These are phyloP conservation scores for Hirundichthys speculiger DNA, from an alignment of 2,113 vertebrate genomes.

Conservation along the genomic window DNA sequence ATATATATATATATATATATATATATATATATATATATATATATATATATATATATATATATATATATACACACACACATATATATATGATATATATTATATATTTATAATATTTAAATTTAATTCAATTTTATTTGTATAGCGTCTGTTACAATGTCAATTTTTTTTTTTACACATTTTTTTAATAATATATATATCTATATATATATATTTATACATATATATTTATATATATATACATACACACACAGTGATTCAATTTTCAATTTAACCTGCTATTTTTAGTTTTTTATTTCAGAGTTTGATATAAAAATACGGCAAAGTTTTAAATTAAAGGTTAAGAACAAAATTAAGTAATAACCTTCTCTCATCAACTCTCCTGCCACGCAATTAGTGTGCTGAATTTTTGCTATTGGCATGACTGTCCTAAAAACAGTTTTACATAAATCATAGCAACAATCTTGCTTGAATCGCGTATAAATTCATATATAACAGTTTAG, in stretches of 20 bases:
- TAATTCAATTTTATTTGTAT: no score
- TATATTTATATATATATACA: neutral
- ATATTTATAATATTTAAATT: neutral
- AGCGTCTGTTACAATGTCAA: no score
- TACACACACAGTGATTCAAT: no score
- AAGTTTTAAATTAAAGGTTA: slow-evolving; percentile 1
- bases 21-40: no score
- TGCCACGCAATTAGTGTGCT: no score
- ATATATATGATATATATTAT: neutral
- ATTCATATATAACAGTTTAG: slow-evolving; percentile 31
- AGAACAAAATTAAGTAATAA: slow-evolving; percentile 2
- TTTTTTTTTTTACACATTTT: no score
- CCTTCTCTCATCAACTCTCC: neutral
- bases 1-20: no score
- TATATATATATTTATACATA: neutral
- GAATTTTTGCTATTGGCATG: no score
- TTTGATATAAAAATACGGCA: neutral
- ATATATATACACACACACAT: neutral
- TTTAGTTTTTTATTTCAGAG: no score
- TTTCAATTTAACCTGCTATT: no score
- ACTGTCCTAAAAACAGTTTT: no score
- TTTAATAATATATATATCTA: neutral
- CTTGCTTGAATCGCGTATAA: neutral
- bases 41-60: no score
- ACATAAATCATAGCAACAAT: neutral